Evolutionary conservation across 2,888 invertebrate species (phyloP).

Genomic region (Dryococelus australis): DNA sequence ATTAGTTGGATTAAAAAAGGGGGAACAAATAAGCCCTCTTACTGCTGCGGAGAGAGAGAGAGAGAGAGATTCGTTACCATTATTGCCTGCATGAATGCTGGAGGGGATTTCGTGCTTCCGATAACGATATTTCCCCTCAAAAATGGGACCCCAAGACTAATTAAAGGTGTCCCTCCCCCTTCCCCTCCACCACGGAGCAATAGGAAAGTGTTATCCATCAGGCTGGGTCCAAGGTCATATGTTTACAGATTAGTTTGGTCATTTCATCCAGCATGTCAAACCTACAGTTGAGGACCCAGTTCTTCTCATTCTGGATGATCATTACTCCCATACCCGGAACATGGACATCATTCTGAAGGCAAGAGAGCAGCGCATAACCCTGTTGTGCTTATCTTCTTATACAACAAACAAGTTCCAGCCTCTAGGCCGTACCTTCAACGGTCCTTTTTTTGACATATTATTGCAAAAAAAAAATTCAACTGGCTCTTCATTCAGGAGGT

Average conservation of each 20-base stretch:
- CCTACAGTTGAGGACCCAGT: background rate
- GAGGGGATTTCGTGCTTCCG: conserved; percentile 37
- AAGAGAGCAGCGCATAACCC: conserved; percentile 5
- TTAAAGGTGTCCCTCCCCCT: too few species aligned
- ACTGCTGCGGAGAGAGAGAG: conserved; percentile 36
- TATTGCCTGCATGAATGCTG: conserved; percentile 38
- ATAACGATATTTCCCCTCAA: conserved; percentile 35
- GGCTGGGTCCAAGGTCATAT: too few species aligned
- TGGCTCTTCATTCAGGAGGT: background rate
- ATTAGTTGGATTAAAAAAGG: too few species aligned
- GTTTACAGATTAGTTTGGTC: too few species aligned
- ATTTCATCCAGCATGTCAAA: background rate
- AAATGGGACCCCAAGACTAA: conserved; percentile 2
- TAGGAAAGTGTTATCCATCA: too few species aligned
- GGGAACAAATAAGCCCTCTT: conserved; percentile 30
- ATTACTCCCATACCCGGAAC: conserved; percentile 19
- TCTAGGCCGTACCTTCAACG: background rate
- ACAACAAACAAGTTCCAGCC: background rate
- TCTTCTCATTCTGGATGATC: background rate
- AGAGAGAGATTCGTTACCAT: conserved; percentile 35
- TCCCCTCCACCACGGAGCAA: too few species aligned
- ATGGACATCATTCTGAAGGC: background rate
- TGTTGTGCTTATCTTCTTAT: background rate
- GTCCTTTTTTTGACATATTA: background rate
- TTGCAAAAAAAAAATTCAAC: background rate